Evolutionary conservation across 2,888 invertebrate species (phyloP), one percentile per base, ranked within the genome.

Genomic region (Diaprepes abbreviatus): DNA sequence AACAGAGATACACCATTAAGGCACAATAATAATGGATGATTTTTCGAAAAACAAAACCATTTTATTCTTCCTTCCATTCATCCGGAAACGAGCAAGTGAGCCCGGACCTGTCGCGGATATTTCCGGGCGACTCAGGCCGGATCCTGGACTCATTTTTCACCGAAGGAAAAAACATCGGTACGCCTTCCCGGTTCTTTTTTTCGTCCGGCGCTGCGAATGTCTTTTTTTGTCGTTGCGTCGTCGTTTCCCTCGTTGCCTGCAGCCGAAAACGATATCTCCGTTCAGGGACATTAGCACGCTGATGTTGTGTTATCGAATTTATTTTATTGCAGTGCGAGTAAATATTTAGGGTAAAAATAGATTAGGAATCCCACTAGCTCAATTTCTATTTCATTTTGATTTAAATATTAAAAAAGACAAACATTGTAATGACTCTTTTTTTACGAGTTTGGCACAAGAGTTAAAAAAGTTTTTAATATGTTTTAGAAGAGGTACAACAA

Each of bases 111-210:
- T 67, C 40, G 21, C 17, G 50, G 54, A 75, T 74, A 75, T 77
- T 78, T 78, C 78, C 75, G 72, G 78, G 73, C 75, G 75, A 74
- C 77, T 77, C 77, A 74, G 78, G 76, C 77, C 77, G 77, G 77
- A 75, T 78, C 77, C 76, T 76, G 73, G 78, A 76, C 78, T 81
- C 81, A 81, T 81, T 81, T 81, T 81, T 81, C 81, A 81, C 76
- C 75, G 75, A 67, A 74, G 75, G 76, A 81, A 81, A 79, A 81
- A 81, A 79, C 80, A 78, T 79, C 80, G 77, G 78, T 78, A 77
- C 78, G 80, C 81, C 81, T 81, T 79, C 78, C 79, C 79, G 78
- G 76, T 77, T 80, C 80, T 80, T 80, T 81, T 71, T 79, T 79
- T 72, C 72, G 58, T 65, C 60, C 60, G 68, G 73, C 74, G 66